Conservation (phyloP, 2,888 invertebrate genomes). For the Cheilosia vernalis region DNA sequence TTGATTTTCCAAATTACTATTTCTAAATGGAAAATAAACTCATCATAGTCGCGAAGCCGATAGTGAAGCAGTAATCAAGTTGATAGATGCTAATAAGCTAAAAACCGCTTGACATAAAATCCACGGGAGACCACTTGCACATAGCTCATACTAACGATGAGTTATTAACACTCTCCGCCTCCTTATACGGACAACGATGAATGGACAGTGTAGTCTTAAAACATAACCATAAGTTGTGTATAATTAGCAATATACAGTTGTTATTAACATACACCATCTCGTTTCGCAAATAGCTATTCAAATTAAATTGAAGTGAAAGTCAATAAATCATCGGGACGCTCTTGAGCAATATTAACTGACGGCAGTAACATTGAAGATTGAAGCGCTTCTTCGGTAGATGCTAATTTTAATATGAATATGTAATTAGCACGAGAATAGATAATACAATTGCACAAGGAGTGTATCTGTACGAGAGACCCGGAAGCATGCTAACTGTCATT, state of each 20-base stretch:
- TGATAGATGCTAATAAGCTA: constrained; percentile 21
- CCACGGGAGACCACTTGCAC: constrained; percentile 13
- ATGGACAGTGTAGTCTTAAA: constrained; percentile 14
- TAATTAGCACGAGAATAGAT: no score
- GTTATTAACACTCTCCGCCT: background rate
- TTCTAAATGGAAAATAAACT: no score
- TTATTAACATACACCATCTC: background rate
- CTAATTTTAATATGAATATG: no score
- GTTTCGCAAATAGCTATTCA: constrained; percentile 18
- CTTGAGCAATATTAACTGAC: constrained; percentile 11
- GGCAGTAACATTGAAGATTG: background rate
- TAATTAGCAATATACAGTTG: constrained; percentile 14
- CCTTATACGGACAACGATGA: constrained; percentile 1
- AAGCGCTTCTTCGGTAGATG: no score
- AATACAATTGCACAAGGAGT: no score
- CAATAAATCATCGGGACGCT: constrained; percentile 38
- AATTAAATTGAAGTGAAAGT: constrained; percentile 54
- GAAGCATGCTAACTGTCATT: no score
- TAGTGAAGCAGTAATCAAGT: no score
- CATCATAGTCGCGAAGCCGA: no score
- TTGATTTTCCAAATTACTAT: no score
- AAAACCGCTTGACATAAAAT: constrained; percentile 1
- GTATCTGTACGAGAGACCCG: no score
- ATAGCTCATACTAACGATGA: background rate
- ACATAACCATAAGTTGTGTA: constrained; percentile 10